A percentile compares a stretch with the other conserved stretches of the same genome.
These are phyloP conservation scores for Drosophila pseudoananassae DNA, from an alignment of 1,140 invertebrate genomes.

Conservation along the genomic window DNA sequence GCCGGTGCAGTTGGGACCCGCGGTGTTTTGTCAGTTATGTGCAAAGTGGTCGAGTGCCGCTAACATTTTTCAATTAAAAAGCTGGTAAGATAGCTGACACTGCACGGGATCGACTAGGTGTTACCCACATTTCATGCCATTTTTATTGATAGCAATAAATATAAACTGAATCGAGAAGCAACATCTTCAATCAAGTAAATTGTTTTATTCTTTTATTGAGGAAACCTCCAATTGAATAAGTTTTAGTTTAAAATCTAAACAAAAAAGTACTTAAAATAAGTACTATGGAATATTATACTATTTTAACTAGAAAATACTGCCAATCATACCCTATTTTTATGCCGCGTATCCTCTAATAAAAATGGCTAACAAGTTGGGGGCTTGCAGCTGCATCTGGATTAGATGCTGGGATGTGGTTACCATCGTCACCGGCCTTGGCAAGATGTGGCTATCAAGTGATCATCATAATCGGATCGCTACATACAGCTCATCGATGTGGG, in stretches of 20 bases:
- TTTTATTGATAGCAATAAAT: too few relatives aligned
- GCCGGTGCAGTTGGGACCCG: conserved; percentile 58
- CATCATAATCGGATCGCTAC: conserved; percentile 57
- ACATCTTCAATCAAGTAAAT: background rate
- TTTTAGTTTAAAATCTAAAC: too few relatives aligned
- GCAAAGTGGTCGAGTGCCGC: conserved; percentile 77
- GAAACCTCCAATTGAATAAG: too few relatives aligned
- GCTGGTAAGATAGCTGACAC: conserved; percentile 37
- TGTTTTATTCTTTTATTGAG: background rate
- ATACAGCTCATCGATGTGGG: conserved; percentile 10
- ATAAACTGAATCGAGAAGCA: background rate
- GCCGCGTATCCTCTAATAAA: conserved; percentile 35
- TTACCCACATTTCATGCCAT: conserved; percentile 24
- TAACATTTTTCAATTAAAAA: conserved; percentile 82
- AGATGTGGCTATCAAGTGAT: conserved; percentile 54
- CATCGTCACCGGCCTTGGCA: conserved; percentile 41
- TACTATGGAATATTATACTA: too few relatives aligned
- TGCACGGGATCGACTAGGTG: conserved; percentile 33
- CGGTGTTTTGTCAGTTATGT: conserved; percentile 81
- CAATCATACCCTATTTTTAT: background rate
- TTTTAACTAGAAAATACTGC: background rate
- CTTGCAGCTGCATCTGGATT: conserved; percentile 70
- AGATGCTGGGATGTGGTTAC: conserved; percentile 50
- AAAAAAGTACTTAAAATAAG: too few relatives aligned
- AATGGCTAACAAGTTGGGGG: conserved; percentile 48